Percentiles rank a stretch among this genome's conserved stretches.
Evolutionary conservation across 2,888 invertebrate genomes (phyloP).

Genomic region (Cosmia pyralina): DNA sequence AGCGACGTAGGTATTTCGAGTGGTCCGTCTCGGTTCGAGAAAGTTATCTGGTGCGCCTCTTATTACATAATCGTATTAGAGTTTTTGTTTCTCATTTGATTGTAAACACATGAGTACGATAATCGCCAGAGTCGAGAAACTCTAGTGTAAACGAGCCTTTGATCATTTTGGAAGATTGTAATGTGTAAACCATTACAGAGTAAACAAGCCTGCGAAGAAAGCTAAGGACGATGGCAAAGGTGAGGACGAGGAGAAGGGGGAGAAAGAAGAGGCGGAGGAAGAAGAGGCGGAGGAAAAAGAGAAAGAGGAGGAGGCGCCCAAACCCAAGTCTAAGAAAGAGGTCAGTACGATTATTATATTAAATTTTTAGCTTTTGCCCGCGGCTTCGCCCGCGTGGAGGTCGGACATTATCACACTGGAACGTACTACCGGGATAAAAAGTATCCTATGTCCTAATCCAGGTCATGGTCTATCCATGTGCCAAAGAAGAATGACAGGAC

Average conservation of each 20-base stretch:
- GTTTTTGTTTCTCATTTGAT: neutral
- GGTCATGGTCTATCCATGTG: too few species aligned
- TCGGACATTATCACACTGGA: too few species aligned
- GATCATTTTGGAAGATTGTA: neutral
- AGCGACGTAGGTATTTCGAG: neutral
- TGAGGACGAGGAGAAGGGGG: conserved; percentile 83
- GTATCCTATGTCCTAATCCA: too few species aligned
- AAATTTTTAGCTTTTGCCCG: neutral
- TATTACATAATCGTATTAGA: neutral
- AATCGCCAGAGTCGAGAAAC: neutral
- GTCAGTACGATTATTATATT: conserved; percentile 63
- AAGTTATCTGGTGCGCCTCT: neutral
- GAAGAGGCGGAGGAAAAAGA: conserved; percentile 86
- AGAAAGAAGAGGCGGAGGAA: conserved; percentile 61
- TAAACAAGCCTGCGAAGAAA: conserved; percentile 84
- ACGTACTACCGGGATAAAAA: too few species aligned
- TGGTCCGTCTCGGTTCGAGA: neutral
- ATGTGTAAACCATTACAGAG: conserved; percentile 65
- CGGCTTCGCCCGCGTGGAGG: too few species aligned
- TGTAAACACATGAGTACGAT: neutral
- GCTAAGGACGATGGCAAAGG: conserved; percentile 83
- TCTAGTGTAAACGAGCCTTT: neutral
- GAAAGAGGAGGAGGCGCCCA: conserved; percentile 86
- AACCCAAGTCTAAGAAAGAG: conserved; percentile 88
- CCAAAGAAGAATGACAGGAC: too few species aligned